Evolutionary conservation across 2,888 invertebrate genomes (phyloP), one percentile per base, ranked within the genome.

Genomic region (Criorhina ranunculi): DNA sequence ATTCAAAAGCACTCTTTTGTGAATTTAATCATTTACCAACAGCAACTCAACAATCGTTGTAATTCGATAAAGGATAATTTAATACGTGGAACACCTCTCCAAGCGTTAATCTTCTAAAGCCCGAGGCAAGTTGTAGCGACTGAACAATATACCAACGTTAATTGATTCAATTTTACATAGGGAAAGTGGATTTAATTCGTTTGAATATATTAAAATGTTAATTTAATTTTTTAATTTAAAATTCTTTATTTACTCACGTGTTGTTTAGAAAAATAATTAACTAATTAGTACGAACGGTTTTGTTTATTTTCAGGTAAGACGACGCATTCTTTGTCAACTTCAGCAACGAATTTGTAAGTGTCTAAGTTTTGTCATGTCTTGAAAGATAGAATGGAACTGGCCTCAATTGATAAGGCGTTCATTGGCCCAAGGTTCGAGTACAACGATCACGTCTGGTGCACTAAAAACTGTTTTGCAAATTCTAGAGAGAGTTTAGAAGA

Each of bases 281-380:
- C 24, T 49, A 24, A 24, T 19, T 5, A 15, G 1, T n/a, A n/a
- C 24, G 4, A 24, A 24, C 4, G 1, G 24, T 24, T 24, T n/a
- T 8, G 8, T 51, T n/a, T 51, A 5, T 12, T 51, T 51, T n/a
- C 51, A 51, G 51, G 51, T 51, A 31, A 51, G 29, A 12, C 24
- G 12, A 4, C 46, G 0, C 11, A 19, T 46, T 17, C 42, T 2
- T 15, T 15, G 1, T 24, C 4, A 24, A 24, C 24, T 24, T 24
- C 4, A 35, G 35, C 9, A 35, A 12, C 12, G 4, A 40, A 40
- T 12, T 12, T n/a, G 40, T 40, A 40, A 40, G 40, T 40, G 17
- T 19, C 1, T 46, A 15, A 46, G 33, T 33, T 33, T 33, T 6
- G 8, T n/a, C n/a, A n/a, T n/a, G n/a, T n/a, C n/a, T n/a, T n/a